Base-by-base conservation (phyloP, 2,888 invertebrate species). In the Lysandra bellargus region DNA sequence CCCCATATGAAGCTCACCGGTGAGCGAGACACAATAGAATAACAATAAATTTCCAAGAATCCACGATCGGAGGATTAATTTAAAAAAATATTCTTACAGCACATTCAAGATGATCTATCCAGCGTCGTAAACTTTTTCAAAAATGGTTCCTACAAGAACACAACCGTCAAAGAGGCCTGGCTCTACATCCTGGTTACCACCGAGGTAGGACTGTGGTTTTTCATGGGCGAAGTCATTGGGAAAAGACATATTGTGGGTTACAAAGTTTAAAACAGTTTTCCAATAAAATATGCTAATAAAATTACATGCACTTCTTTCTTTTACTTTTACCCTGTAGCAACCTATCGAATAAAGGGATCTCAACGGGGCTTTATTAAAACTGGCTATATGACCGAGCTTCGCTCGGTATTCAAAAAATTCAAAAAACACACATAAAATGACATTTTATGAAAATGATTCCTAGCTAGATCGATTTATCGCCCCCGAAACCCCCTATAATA, bases 181-280 rank as follows among this genome's bases (percentile, higher is more conserved):
- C 85, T 92, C 69, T 83, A 92, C 1, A 82, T 90, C 44, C 85
- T 93, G 12, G 89, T 93, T 4, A 82, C 84, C n/a, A 80, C 85
- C 3, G 93, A 93, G 84, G 81, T 93, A 1, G 85, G 83, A 1
- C 80, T 93, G 61, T 93, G 93, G 93, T 93, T 92, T 81, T 93
- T 85, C 81, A 80, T 92, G 12, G 93, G 93, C 1, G 93, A 93
- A 84, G 91, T 91, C 40, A 87, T 93, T 78, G 93, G 92, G 3
- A 93, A 93, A 83, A 85, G 88, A 84, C 91, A 90, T 82, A 80
- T 93, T 75, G 89, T 93, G 76, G 93, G 92, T 17, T 93, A 93
- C 80, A 85, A 88, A 84, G 91, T 92, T n/a, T 89, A 85, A 84
- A 49, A 14, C 12, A 14, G 17, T 33, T 64, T 33, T 17, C 4